Base-by-base conservation (phyloP, 2,113 vertebrate species). In the Chaenocephalus aceratus region DNA sequence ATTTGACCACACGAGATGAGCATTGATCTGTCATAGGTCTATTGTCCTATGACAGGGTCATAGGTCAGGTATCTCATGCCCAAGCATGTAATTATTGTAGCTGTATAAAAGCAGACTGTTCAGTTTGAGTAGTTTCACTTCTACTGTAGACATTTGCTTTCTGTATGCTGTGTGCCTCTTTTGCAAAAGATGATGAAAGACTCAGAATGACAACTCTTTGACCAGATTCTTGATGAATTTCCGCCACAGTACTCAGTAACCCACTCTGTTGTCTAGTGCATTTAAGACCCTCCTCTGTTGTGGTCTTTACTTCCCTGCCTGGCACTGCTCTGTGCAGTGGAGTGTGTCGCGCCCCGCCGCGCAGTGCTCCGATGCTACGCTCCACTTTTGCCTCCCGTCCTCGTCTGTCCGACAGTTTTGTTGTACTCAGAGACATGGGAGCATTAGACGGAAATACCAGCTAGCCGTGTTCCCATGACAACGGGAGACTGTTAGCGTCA, bases 391-490 rank as follows among this genome's bases (percentile, higher is more conserved):
- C 53, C 41, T 53, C 34, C 53, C 26, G 21, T 68, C 58, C 56
- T 46, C 57, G 58, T 77, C 58, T 23, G 46, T 56, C 72, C 72
- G 84, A 79, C 81, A 83, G 75, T 86, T 82, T 53, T 23, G 66
- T 90, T 76, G 88, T 65, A 81, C 88, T 87, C 44, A 1, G 60
- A 66, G 75, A 84, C 75, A 79, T 77, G 57, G 52, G 23, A 84
- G 77, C 67, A 72, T 88, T 77, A 79, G 82, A 83, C 80, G 71
- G 80, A 84, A 85, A 84, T 85, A 75, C 79, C 61, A 73, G 81
- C 77, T 69, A 62, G 52, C 68, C 74, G 66, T 71, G 90, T 93
- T 93, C 80, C 89, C 87, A 94, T 93, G 91, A 91, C 93, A 91
- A 92, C 93, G 63, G 59, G 79, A 88, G 80, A 85, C 75, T 72